These are phyloP conservation scores for Dicyrtomina minuta DNA, from an alignment of 2,888 invertebrate genomes.

Conservation along the genomic window DNA sequence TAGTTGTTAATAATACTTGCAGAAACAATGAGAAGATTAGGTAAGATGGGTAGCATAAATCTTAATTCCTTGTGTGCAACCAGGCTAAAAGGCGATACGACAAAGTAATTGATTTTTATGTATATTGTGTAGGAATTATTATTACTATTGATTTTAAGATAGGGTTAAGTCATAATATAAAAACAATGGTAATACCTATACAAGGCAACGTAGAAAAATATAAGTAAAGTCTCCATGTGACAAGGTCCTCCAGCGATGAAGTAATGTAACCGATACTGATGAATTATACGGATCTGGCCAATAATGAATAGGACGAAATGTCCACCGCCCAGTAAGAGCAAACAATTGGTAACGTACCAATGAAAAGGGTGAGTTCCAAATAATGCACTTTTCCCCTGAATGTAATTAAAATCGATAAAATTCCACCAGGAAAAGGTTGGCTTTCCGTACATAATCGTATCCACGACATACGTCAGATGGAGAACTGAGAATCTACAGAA, in stretches of 20 bases:
- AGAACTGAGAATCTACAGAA: conserved; percentile 57
- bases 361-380: conserved; percentile 86
- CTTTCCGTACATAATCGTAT: conserved; percentile 71
- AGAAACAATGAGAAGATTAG: conserved; percentile 56
- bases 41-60: conserved; percentile 82
- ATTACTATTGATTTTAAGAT: too few species aligned
- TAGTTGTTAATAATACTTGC: conserved; percentile 12
- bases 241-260: background rate
- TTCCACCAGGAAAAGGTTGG: conserved; percentile 76
- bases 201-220: conserved; percentile 58
- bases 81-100: conserved; percentile 69
- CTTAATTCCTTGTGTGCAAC: conserved; percentile 93
- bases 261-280: background rate
- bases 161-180: too few species aligned
- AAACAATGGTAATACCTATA: conserved; percentile 60
- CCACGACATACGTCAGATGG: conserved; percentile 65
- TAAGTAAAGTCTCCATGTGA: conserved; percentile 46
- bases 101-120: too few species aligned
- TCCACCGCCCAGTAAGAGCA: conserved; percentile 22
- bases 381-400: conserved; percentile 71
- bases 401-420: conserved; percentile 77
- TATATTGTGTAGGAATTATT: too few species aligned
- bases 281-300: conserved; percentile 53
- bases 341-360: conserved; percentile 72
- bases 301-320: conserved; percentile 54